A percentile compares a stretch with the other conserved stretches of the same genome.
Evolutionary conservation across 2,797 vertebrate species (phyloP).

Genomic region (Takifugu rubripes): DNA sequence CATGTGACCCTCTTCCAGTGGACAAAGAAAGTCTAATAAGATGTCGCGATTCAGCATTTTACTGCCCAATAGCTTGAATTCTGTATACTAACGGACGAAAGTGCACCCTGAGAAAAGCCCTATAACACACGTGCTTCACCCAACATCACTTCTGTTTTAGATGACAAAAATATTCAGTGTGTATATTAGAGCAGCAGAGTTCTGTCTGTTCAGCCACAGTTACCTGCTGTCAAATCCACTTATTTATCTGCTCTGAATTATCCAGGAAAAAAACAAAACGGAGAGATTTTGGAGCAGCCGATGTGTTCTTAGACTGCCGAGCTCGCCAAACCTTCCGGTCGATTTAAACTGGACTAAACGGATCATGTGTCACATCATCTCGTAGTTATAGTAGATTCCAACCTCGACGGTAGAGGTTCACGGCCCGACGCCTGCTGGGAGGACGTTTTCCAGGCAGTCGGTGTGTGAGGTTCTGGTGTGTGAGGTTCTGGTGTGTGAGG

Average conservation of each 20-base stretch:
- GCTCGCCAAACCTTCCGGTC: too few species aligned
- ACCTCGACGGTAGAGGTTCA: neutral
- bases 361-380: neutral
- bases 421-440: too few species aligned
- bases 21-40: constrained; percentile 7
- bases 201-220: neutral
- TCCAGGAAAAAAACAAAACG: neutral
- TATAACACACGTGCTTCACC: neutral
- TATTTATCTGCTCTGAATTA: constrained; percentile 16
- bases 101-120: constrained; percentile 3
- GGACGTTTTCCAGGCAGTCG: too few species aligned
- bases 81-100: neutral
- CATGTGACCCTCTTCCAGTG: constrained; percentile 1
- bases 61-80: constrained; percentile 36
- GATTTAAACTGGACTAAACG: constrained; percentile 6
- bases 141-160: neutral
- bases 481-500: too few species aligned
- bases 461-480: too few species aligned
- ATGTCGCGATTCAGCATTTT: constrained; percentile 42
- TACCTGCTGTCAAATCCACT: neutral
- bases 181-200: constrained; percentile 5
- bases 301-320: too few species aligned
- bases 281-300: too few species aligned
- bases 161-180: constrained; percentile 4
- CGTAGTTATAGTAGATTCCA: neutral